Conservation (phyloP, 2,113 vertebrate genomes). For the Plecturocebus donacophilus region DNA sequence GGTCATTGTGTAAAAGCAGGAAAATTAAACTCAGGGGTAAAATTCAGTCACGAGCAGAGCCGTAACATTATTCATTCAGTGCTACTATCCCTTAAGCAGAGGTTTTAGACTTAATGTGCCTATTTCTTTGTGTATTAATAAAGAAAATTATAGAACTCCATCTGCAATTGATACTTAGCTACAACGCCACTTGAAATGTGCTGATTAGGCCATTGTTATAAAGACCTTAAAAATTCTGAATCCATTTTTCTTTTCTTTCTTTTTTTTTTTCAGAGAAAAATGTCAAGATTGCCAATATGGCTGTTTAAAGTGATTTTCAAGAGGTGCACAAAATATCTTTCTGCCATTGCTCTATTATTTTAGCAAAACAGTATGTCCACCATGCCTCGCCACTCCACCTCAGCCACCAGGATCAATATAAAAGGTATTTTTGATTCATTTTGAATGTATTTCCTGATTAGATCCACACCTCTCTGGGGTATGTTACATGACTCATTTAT, state of each 20-base stretch:
- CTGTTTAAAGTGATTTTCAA: neutral
- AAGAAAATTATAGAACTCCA: conserved; percentile 7
- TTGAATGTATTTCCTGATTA: neutral
- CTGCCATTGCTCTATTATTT: neutral
- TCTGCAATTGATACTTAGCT: neutral
- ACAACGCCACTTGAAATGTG: neutral
- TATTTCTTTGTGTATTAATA: conserved; percentile 54
- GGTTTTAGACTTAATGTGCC: neutral
- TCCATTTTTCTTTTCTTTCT: neutral
- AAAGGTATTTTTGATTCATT: neutral
- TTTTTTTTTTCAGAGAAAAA: neutral
- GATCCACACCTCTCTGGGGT: rapidly evolving
- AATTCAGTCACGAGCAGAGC: neutral
- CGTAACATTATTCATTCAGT: neutral
- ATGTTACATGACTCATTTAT: neutral
- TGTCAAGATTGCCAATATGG: neutral
- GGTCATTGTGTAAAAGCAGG: neutral
- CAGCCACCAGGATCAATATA: neutral
- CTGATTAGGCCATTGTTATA: neutral
- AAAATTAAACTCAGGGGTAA: conserved; percentile 33
- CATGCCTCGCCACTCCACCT: neutral
- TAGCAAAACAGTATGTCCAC: neutral
- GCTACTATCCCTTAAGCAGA: neutral
- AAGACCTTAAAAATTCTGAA: neutral
- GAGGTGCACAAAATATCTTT: neutral